Evolutionary conservation across 2,113 vertebrate genomes (phyloP), one percentile per base, ranked within the genome.

Genomic region (Halichoerus grypus): DNA sequence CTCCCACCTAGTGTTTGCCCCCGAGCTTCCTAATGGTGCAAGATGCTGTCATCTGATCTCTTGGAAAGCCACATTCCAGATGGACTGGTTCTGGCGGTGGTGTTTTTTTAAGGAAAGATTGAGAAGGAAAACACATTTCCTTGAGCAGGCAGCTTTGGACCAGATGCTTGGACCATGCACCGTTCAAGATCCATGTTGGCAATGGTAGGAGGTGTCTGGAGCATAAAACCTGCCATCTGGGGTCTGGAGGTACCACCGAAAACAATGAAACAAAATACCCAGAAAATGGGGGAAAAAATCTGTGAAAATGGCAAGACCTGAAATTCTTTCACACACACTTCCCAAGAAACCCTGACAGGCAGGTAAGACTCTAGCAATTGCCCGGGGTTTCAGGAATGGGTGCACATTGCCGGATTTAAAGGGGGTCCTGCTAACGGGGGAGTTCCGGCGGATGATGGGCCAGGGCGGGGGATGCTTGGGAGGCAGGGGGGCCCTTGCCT

Each of bases 341-440:
- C 46, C 61, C 19, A 65, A 55, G 26, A 91, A 85, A 21, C 13
- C 4, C 5, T 3, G 65, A 13, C 1, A 3, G 22, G 71, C n/a
- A 16, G 61, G 33, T 76, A 3, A 83, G 80, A 53, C 8, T 14
- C 11, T 2, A 31, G 51, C n/a, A 10, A 15, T 10, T 8, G n/a
- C 36, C 4, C 0, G 1, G 21, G n/a, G 22, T 28, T n/a, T 33
- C 8, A 4, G 39, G 39, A 2, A 13, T 0, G 8, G 46, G 36
- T 19, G 15, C 19, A 19, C n/a, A 1, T 1, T 7, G 53, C 65
- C 24, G 28, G n/a, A 12, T 51, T 42, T 22, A 13, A 49, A 81
- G n/a, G 57, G 57, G 46, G 15, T 10, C 28, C 24, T 1, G 2
- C 39, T 53, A 9, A 72, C 11, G 4, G 7, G 10, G 16, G 42